Evolutionary conservation across 2,888 invertebrate species (phyloP), one percentile per base, ranked within the genome.

Genomic region (Eristalinus sepulchralis): DNA sequence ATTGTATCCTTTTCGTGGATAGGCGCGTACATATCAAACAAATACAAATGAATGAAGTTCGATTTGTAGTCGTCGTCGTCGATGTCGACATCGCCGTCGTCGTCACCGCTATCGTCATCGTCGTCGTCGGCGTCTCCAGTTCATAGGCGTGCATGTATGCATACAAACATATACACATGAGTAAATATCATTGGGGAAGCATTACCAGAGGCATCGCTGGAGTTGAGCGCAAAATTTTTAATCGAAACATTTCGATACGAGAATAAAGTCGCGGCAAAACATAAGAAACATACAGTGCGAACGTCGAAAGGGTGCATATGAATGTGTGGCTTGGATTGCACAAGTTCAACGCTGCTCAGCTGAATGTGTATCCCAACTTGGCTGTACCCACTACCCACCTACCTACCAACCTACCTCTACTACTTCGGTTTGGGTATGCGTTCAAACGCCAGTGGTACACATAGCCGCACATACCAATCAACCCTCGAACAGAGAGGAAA

Each of bases 231-330:
- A 86, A 75, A 86, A 59, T 83, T 86, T 86, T 86, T 83, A 79
- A 86, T 83, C 83, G 86, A 86, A 86, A 85, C 86, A 83, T 86
- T 86, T 86, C 83, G 86, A 86, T 83, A 70, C 86, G 78, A 86
- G 78, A 59, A 83, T 83, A 83, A 86, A 86, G 86, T 86, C 86
- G 86, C 86, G 73, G 70, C 66, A 73, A 27, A 83, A 75, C 73
- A 78, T 86, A 86, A 86, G 86, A 86, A 82, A 86, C 72, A 72
- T 71, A 85, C 82, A 59, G 33, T 57, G 57, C 55, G 53, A 27
- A 63, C 34, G 22, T 33, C 24, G 31, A 34, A 55, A 66, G 59
- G 78, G 63, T 70, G 68, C 67, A 76, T 47, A 68, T 20, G 85
- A 72, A 34, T 82, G 73, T 82, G 82, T 86, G 85, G 82, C 78